phyloP scores from a whole-genome alignment of 2,888 invertebrate species.

The Tetranychus truncatus region DNA sequence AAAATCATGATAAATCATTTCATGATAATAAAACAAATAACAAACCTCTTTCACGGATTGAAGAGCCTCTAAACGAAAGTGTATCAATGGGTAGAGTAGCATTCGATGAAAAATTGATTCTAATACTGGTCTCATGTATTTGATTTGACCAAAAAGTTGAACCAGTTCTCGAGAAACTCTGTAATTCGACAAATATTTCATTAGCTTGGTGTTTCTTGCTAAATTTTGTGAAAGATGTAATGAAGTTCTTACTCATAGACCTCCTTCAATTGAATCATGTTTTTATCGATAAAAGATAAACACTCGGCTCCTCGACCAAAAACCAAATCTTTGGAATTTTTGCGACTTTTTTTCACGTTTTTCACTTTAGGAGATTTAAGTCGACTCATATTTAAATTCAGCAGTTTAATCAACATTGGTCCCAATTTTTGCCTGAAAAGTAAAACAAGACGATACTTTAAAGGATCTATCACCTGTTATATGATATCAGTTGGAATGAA shows the following conservation, averaged over 20 bases:
- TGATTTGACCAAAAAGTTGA: slow-evolving; percentile 65
- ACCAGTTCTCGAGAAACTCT: slow-evolving; percentile 77
- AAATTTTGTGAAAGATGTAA: slow-evolving; percentile 6
- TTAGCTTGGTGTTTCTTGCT: not conserved
- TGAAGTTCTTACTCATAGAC: slow-evolving; percentile 5
- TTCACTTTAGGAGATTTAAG: not conserved
- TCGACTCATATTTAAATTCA: not conserved
- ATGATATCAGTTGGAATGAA: too few species aligned
- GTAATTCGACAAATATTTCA: slow-evolving; percentile 26
- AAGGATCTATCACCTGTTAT: not conserved
- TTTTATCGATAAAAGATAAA: not conserved
- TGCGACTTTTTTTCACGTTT: not conserved
- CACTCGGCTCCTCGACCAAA: slow-evolving; percentile 15
- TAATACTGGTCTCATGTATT: slow-evolving; percentile 59
- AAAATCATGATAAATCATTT: not conserved
- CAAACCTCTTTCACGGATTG: slow-evolving; percentile 54
- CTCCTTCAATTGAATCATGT: not conserved
- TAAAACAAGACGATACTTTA: not conserved
- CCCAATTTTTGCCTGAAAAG: not conserved
- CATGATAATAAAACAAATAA: too few species aligned
- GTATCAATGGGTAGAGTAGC: slow-evolving; percentile 65
- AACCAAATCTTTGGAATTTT: not conserved
- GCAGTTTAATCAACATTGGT: not conserved
- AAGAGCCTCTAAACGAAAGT: slow-evolving; percentile 64
- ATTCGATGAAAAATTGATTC: slow-evolving; percentile 84